A percentile compares a stretch with the other conserved stretches of the same genome.
phyloP scores from a whole-genome alignment of 1,140 invertebrate genomes.

The Oryctes rhinoceros region DNA sequence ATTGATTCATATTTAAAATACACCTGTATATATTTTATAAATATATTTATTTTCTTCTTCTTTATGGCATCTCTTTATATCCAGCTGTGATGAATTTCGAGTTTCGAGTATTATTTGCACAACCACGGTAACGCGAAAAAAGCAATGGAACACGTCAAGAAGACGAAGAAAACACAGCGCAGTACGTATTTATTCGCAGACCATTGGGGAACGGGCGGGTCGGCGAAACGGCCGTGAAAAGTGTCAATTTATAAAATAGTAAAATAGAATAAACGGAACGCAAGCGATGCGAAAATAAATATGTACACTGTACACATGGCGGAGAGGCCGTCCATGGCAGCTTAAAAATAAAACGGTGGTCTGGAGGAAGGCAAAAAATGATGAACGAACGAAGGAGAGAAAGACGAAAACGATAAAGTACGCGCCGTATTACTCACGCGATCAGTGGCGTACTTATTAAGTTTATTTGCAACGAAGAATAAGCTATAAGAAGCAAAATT shows the following conservation, averaged over 20 bases:
- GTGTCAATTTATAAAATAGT: constrained; percentile 27
- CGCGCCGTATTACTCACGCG: neutral
- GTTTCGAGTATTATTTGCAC: no score
- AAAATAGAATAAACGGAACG: constrained; percentile 26
- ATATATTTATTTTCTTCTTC: no score
- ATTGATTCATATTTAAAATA: no score
- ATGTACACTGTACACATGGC: constrained; percentile 9
- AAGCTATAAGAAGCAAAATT: no score
- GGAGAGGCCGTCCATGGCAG: neutral
- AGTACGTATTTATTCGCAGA: neutral
- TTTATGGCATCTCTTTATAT: no score
- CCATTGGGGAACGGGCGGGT: neutral
- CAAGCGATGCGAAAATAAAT: constrained; percentile 22
- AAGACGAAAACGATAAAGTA: neutral
- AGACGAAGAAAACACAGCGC: neutral
- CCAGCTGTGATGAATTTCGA: no score
- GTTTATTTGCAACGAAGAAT: no score
- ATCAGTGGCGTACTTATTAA: neutral
- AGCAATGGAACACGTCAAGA: neutral
- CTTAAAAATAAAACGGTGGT: neutral
- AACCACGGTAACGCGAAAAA: neutral
- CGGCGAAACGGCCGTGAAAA: neutral
- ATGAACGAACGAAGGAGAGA: neutral
- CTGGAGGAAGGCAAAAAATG: neutral
- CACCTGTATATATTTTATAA: no score